These are phyloP conservation scores for Australoheros facetus DNA, from an alignment of 2,797 vertebrate species.

Conservation along the genomic window DNA sequence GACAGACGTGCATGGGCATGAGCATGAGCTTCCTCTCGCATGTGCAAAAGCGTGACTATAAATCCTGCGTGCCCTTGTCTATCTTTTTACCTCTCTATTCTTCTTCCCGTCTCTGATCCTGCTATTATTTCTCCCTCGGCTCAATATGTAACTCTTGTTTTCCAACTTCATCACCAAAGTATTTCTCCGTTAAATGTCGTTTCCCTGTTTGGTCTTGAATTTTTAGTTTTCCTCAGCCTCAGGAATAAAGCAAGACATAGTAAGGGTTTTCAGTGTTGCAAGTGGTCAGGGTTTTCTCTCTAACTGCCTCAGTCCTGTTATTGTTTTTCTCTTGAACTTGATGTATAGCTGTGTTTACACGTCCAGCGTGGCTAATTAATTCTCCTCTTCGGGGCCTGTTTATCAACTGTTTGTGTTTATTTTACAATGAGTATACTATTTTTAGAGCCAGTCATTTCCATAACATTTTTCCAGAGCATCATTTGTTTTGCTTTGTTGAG, in stretches of 20 bases:
- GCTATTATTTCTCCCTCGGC: slow-evolving; percentile 24
- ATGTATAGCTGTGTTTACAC: slow-evolving; percentile 81
- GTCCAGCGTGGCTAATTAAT: slow-evolving; percentile 81
- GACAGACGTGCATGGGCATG: slow-evolving; percentile 67
- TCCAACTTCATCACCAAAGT: slow-evolving; percentile 9
- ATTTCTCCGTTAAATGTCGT: slow-evolving; percentile 15
- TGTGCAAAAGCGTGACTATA: slow-evolving; percentile 44
- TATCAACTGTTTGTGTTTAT: slow-evolving; percentile 79
- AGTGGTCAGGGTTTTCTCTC: slow-evolving; percentile 56
- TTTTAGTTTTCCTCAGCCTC: slow-evolving; percentile 35
- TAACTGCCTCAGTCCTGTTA: slow-evolving; percentile 66
- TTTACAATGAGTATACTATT: slow-evolving; percentile 76
- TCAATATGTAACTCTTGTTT: slow-evolving; percentile 4
- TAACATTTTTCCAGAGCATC: slow-evolving; percentile 62
- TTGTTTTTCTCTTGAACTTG: slow-evolving; percentile 79
- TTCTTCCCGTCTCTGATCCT: slow-evolving; percentile 19
- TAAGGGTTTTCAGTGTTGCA: slow-evolving; percentile 37
- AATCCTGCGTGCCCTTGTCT: slow-evolving; percentile 28
- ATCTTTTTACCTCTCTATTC: slow-evolving; percentile 35
- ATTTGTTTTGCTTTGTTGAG: slow-evolving; percentile 77
- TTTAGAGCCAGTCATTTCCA: slow-evolving; percentile 76
- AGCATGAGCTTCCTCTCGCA: slow-evolving; percentile 63
- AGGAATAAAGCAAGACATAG: slow-evolving; percentile 30
- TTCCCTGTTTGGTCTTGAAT: slow-evolving; percentile 21
- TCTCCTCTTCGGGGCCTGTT: slow-evolving; percentile 76